Conservation (phyloP, 1,140 invertebrate genomes). For the Zaprionus camerounensis region DNA sequence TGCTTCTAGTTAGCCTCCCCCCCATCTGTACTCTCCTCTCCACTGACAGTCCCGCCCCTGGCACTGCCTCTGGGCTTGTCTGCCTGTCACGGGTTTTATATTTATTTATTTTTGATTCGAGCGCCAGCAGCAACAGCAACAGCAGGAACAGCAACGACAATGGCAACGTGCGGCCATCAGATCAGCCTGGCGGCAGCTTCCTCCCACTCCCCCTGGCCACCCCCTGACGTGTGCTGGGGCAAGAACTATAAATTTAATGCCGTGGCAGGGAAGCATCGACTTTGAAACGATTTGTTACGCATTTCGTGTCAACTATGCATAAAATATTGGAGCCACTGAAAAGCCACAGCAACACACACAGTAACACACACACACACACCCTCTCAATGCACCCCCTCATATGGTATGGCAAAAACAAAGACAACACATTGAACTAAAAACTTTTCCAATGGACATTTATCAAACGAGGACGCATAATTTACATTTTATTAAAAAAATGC, state of each 20-base stretch:
- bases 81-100: constrained; percentile 63
- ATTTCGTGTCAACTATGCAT: constrained; percentile 82
- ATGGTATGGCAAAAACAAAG: constrained; percentile 39
- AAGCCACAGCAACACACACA: constrained; percentile 45
- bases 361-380: constrained; percentile 9
- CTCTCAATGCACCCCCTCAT: constrained; percentile 6
- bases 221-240: constrained; percentile 50
- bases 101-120: constrained; percentile 81
- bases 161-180: constrained; percentile 21
- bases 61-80: neutral
- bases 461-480: constrained; percentile 73
- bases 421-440: constrained; percentile 62
- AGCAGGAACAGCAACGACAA: constrained; percentile 2
- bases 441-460: constrained; percentile 80
- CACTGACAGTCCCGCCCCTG: neutral
- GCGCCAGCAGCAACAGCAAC: constrained; percentile 36
- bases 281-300: constrained; percentile 79
- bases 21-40: no score
- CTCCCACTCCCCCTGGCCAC: no score
- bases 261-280: constrained; percentile 51
- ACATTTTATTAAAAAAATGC: constrained; percentile 80
- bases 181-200: constrained; percentile 23
- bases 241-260: constrained; percentile 76
- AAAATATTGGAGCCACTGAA: constrained; percentile 77
- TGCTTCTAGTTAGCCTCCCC: constrained; percentile 37